phyloP scores from a whole-genome alignment of 1,140 invertebrate genomes.

The Hylyphantes graminicola region DNA sequence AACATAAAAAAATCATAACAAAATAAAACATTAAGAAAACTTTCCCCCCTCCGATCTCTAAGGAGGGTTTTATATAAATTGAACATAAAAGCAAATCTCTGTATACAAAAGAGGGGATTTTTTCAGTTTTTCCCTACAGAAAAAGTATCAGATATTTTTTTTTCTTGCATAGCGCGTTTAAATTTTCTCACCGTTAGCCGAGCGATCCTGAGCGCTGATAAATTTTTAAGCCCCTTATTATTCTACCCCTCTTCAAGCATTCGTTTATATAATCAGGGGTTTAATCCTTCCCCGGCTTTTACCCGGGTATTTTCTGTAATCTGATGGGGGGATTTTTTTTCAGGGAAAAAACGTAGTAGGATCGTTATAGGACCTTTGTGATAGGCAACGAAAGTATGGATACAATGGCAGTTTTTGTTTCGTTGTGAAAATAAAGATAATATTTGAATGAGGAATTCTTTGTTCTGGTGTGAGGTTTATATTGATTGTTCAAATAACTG shows the following conservation, averaged over 20 bases:
- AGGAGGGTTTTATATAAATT: conserved; percentile 47
- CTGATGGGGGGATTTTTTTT: conserved; percentile 13
- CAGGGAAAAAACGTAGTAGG: too few species aligned
- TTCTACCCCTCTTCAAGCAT: conserved; percentile 6
- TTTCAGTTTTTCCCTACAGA: background rate
- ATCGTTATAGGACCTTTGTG: too few species aligned
- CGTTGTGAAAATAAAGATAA: too few species aligned
- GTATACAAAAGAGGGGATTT: conserved; percentile 19
- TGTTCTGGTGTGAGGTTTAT: too few species aligned
- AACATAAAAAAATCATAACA: too few species aligned
- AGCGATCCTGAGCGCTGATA: conserved; percentile 27
- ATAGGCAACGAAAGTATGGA: too few species aligned
- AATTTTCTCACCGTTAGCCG: conserved; percentile 38
- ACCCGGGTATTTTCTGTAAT: conserved; percentile 4
- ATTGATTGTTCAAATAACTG: too few species aligned
- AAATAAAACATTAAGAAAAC: background rate
- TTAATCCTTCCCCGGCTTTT: conserved; percentile 29
- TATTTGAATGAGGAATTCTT: too few species aligned
- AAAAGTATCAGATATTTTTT: background rate
- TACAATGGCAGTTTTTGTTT: too few species aligned
- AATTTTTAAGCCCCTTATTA: conserved; percentile 57
- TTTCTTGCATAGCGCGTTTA: conserved; percentile 25
- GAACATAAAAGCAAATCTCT: conserved; percentile 45
- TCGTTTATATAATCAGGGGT: conserved; percentile 57
- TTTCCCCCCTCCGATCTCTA: background rate